A percentile compares a stretch with the other conserved stretches of the same genome.
Conservation (phyloP, 30 jellyfish, hydroid and myxozoan genomes). For the Chrysaora quinquecirrha region DNA sequence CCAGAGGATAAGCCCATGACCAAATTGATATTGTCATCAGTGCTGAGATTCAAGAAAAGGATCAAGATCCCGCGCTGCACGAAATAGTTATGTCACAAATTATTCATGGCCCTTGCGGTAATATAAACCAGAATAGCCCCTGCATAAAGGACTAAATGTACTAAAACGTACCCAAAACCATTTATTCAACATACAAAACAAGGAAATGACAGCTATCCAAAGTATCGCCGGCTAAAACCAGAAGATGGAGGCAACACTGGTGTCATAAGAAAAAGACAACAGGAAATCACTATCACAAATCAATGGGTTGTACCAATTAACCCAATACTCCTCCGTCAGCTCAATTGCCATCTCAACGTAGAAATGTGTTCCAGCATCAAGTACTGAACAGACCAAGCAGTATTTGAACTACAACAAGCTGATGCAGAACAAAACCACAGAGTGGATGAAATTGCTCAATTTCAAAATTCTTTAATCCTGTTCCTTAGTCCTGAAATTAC, state of each 20-base stretch:
- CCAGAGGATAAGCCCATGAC: background rate
- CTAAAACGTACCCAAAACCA: no score
- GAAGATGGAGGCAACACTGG: conserved; percentile 23
- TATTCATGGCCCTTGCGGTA: conserved; percentile 50
- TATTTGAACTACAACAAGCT: background rate
- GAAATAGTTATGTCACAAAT: conserved; percentile 1
- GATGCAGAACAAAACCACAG: no score
- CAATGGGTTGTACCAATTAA: conserved; percentile 73
- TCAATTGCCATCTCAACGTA: conserved; percentile 58
- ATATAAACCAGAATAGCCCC: background rate
- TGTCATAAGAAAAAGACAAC: background rate
- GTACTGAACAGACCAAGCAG: conserved; percentile 25
- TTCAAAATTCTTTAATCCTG: no score
- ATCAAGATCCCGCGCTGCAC: conserved; percentile 1
- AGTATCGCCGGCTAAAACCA: background rate
- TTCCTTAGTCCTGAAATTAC: no score
- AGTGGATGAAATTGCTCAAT: no score
- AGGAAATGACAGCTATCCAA: conserved; percentile 12
- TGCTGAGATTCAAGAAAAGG: conserved; percentile 18
- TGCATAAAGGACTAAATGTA: conserved; percentile 24
- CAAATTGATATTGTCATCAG: conserved; percentile 5
- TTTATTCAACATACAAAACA: background rate
- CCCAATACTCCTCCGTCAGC: conserved; percentile 41
- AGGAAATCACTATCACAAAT: conserved; percentile 11
- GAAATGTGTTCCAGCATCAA: conserved; percentile 49